A percentile compares a stretch with the other conserved stretches of the same genome.
These are phyloP conservation scores for Otocyon megalotis DNA, from an alignment of 2,113 vertebrate species.

Conservation along the genomic window DNA sequence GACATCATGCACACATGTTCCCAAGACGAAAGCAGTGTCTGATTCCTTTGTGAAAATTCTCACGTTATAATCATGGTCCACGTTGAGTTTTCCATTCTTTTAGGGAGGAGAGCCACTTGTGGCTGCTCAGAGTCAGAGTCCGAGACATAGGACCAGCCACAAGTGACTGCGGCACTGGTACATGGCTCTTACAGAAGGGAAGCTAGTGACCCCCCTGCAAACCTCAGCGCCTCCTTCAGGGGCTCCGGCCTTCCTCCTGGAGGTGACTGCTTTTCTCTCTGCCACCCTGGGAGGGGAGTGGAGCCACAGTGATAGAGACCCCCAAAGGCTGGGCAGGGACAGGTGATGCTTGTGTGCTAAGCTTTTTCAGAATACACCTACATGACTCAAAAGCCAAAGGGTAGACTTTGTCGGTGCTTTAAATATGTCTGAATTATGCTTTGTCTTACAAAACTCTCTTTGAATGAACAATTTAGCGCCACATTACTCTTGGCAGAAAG, in stretches of 20 bases:
- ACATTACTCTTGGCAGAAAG: constrained; percentile 48
- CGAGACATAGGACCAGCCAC: neutral
- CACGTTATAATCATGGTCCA: neutral
- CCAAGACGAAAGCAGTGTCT: neutral
- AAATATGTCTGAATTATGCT: neutral
- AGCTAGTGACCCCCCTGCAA: neutral
- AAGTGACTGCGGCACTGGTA: neutral
- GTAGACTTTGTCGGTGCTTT: neutral
- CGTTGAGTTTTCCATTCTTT: neutral
- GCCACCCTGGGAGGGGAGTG: neutral
- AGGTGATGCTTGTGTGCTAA: neutral
- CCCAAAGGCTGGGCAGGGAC: neutral
- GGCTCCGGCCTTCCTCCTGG: neutral
- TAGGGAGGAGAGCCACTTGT: neutral
- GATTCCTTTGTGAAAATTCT: neutral
- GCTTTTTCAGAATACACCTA: neutral
- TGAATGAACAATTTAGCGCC: neutral
- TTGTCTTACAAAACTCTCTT: neutral
- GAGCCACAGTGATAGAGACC: neutral
- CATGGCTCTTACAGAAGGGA: neutral
- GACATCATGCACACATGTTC: accelerated
- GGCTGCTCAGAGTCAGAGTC: neutral
- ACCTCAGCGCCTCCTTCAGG: neutral
- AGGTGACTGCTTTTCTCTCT: neutral
- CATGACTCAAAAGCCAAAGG: neutral